phyloP scores from a whole-genome alignment of 1,140 invertebrate genomes.

The Drosophila tani region DNA sequence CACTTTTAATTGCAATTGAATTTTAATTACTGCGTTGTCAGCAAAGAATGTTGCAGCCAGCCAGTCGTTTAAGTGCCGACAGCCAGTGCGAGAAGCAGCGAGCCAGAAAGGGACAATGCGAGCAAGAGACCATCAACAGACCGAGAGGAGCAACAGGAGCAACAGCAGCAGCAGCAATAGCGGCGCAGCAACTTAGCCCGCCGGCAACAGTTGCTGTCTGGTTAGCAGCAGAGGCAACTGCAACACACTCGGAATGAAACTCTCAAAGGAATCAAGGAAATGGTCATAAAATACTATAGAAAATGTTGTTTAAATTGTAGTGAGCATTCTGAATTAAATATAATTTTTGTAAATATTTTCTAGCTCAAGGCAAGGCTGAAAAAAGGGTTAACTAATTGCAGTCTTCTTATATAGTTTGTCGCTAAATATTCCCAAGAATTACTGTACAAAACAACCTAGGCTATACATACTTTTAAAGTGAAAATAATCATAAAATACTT shows the following conservation, averaged over 20 bases:
- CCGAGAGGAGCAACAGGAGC: slow-evolving; percentile 20
- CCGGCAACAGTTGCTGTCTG: slow-evolving; percentile 60
- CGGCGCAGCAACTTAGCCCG: slow-evolving; percentile 16
- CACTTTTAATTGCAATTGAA: slow-evolving; percentile 84
- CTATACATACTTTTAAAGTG: no score
- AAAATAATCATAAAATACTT: no score
- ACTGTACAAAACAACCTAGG: no score
- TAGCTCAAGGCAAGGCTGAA: neutral
- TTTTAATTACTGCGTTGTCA: slow-evolving; percentile 84
- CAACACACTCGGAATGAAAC: neutral
- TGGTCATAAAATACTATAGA: neutral
- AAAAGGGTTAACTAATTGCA: no score
- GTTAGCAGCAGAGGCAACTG: slow-evolving; percentile 21
- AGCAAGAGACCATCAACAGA: neutral
- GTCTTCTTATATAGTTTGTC: no score
- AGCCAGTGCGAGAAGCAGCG: slow-evolving; percentile 24
- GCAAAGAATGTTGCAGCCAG: slow-evolving; percentile 81
- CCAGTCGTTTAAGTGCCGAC: slow-evolving; percentile 71
- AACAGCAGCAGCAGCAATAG: slow-evolving; percentile 25
- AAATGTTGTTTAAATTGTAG: neutral
- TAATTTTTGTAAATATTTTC: neutral
- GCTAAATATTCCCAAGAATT: no score
- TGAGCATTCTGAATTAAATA: neutral
- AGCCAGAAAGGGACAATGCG: slow-evolving; percentile 36
- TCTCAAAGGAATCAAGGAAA: neutral